Evolutionary conservation across 2,113 vertebrate genomes (phyloP).

Genomic region (Sinocyclocheilus anophthalmus): DNA sequence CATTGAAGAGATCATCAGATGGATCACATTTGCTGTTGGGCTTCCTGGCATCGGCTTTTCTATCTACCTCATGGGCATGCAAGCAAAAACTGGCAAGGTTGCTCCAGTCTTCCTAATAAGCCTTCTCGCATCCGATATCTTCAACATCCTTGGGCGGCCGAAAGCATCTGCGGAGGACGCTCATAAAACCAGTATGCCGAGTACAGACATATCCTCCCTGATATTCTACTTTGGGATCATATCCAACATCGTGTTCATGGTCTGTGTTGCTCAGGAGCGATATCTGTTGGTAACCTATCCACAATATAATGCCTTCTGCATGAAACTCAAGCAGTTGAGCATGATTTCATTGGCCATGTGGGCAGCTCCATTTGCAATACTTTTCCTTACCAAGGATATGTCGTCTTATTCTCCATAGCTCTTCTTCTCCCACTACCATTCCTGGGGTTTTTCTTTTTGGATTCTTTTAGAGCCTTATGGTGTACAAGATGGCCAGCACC

Average conservation of each 20-base stretch:
- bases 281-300: conserved; percentile 65
- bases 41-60: conserved; percentile 67
- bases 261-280: conserved; percentile 67
- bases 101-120: conserved; percentile 67
- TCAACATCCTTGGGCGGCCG: conserved; percentile 66
- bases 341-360: conserved; percentile 50
- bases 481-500: conserved; percentile 52
- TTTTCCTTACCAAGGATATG: conserved; percentile 55
- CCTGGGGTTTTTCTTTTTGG: conserved; percentile 67
- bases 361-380: conserved; percentile 52
- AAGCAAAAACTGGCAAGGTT: conserved; percentile 60
- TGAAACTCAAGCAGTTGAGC: conserved; percentile 43
- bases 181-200: background rate
- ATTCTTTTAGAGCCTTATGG: conserved; percentile 62
- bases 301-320: conserved; percentile 53
- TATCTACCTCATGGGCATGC: conserved; percentile 67
- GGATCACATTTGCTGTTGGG: conserved; percentile 63
- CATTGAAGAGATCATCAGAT: conserved; percentile 61
- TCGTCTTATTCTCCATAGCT: conserved; percentile 57
- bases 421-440: conserved; percentile 68
- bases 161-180: accelerated
- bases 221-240: conserved; percentile 67
- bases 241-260: conserved; percentile 69
- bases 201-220: conserved; percentile 51
- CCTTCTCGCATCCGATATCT: conserved; percentile 67